Evolutionary conservation across 2,113 vertebrate species (phyloP).

Genomic region (Acrocephalus arundinaceus): DNA sequence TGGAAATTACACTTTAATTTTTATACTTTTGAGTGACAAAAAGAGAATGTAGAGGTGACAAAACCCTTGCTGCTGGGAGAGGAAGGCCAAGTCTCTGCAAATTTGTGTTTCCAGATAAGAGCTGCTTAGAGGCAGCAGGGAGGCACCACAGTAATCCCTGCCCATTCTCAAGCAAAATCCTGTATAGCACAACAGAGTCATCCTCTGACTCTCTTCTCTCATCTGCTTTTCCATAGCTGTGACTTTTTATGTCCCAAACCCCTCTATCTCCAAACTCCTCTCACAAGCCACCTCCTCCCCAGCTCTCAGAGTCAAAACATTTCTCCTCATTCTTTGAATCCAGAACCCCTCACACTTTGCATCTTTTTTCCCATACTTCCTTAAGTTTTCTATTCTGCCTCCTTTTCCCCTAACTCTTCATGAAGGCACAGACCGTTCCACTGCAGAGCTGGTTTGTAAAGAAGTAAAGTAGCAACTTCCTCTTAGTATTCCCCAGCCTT

Average conservation of each 20-base stretch:
- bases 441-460: background rate
- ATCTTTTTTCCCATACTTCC: background rate
- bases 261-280: background rate
- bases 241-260: background rate
- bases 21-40: background rate
- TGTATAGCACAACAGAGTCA: background rate
- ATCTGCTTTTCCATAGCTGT: background rate
- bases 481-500: background rate
- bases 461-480: background rate
- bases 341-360: background rate
- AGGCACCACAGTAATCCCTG: background rate
- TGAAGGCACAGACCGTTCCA: background rate
- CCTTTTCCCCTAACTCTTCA: background rate
- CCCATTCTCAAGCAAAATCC: background rate
- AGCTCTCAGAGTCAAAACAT: background rate
- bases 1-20: background rate
- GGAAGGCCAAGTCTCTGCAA: background rate
- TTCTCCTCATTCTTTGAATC: background rate
- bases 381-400: background rate
- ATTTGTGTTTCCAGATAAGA: background rate
- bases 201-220: background rate
- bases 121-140: background rate
- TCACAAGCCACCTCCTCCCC: background rate
- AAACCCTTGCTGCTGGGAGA: background rate
- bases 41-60: background rate